Conservation (phyloP, 2,113 vertebrate genomes). For the Pteruthius melanotis region DNA sequence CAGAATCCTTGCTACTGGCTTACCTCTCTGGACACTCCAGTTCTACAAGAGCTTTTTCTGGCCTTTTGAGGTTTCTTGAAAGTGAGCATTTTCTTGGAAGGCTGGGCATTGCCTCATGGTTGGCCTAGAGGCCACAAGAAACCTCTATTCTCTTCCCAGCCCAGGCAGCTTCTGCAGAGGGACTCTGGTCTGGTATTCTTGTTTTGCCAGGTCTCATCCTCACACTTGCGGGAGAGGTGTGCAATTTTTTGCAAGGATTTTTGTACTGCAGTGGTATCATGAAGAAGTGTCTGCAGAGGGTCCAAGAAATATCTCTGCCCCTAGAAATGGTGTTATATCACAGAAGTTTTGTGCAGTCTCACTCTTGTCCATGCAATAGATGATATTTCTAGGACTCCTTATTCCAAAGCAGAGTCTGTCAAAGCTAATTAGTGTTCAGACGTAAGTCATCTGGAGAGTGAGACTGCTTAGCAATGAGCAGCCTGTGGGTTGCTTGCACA, state of each 20-base stretch:
- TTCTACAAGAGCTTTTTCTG: not conserved
- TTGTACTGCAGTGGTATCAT: not conserved
- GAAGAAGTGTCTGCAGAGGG: not conserved
- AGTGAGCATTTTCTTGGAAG: not conserved
- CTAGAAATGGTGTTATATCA: not conserved
- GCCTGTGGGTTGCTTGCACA: not conserved
- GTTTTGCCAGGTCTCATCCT: not conserved
- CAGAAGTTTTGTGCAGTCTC: not conserved
- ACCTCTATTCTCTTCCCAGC: not conserved
- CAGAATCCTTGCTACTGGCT: not conserved
- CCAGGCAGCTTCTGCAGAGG: not conserved
- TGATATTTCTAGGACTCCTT: not conserved
- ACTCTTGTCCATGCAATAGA: not conserved
- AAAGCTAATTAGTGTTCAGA: not conserved
- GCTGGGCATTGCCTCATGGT: fast-evolving
- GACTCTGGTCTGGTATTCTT: not conserved
- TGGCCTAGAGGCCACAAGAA: not conserved
- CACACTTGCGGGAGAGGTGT: not conserved
- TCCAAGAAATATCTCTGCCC: not conserved
- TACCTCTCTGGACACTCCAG: not conserved
- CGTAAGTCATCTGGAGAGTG: not conserved
- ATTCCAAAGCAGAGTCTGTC: not conserved
- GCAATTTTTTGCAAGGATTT: not conserved
- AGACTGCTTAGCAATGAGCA: not conserved
- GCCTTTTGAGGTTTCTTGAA: not conserved